Conservation (phyloP, 1,140 invertebrate genomes). For the Nymphalis io region DNA sequence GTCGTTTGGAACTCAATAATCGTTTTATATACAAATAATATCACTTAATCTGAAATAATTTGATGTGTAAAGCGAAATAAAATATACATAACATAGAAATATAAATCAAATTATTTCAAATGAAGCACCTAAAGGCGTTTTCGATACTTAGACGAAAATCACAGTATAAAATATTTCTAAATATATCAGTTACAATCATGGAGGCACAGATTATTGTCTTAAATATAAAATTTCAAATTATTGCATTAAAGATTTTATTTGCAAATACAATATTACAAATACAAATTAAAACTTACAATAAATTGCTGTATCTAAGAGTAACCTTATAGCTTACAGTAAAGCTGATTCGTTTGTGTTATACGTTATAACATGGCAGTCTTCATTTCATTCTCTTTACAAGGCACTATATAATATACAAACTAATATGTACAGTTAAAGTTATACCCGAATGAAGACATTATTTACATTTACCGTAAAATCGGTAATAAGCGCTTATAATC, state of each 20-base stretch:
- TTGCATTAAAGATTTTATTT: slow-evolving; percentile 33
- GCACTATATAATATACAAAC: slow-evolving; percentile 63
- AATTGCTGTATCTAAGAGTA: slow-evolving; percentile 53
- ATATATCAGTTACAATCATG: slow-evolving; percentile 27
- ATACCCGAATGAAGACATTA: slow-evolving; percentile 75
- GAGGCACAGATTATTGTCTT: slow-evolving; percentile 30
- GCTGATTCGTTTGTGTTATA: slow-evolving; percentile 71
- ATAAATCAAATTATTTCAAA: slow-evolving; percentile 37
- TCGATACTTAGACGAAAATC: slow-evolving; percentile 66
- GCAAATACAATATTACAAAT: slow-evolving; percentile 34
- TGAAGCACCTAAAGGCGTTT: slow-evolving; percentile 37
- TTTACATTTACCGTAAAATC: slow-evolving; percentile 81
- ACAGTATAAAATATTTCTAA: slow-evolving; percentile 54
- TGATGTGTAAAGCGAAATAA: slow-evolving; percentile 24
- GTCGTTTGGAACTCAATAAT: slow-evolving; percentile 47
- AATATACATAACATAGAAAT: slow-evolving; percentile 2
- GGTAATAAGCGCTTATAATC: slow-evolving; percentile 79
- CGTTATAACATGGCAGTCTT: slow-evolving; percentile 81
- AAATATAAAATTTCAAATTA: slow-evolving; percentile 18
- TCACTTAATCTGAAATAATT: slow-evolving; percentile 44
- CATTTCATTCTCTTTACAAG: slow-evolving; percentile 74
- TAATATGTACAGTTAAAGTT: slow-evolving; percentile 75
- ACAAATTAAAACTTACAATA: slow-evolving; percentile 38
- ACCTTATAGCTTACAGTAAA: slow-evolving; percentile 77
- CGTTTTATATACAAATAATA: slow-evolving; percentile 40